Conservation (phyloP, 2,888 invertebrate genomes). For the Nysson spinosus region DNA sequence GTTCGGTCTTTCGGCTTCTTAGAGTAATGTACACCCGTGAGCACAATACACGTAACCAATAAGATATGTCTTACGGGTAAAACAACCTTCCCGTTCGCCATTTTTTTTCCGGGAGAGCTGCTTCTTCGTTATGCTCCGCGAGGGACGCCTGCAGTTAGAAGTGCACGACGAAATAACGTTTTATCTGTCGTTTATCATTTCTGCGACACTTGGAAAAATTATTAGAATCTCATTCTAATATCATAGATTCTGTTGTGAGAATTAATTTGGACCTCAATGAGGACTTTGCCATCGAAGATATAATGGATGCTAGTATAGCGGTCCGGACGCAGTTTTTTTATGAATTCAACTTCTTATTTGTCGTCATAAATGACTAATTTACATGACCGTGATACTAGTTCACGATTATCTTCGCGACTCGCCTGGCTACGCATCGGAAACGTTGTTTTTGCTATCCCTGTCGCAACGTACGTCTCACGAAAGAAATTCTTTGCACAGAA, state of each 20-base stretch:
- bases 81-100: slow-evolving; percentile 11
- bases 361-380: slow-evolving; percentile 45
- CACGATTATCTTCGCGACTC: slow-evolving; percentile 26
- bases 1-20: slow-evolving; percentile 35
- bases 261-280: too few species aligned
- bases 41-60: slow-evolving; percentile 36
- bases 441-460: slow-evolving; percentile 20
- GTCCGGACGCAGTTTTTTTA: not conserved
- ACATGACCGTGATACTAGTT: slow-evolving; percentile 41
- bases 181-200: slow-evolving; percentile 8
- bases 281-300: too few species aligned
- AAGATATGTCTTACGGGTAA: slow-evolving; percentile 33
- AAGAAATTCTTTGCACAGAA: slow-evolving; percentile 6
- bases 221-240: too few species aligned
- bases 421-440: slow-evolving; percentile 10
- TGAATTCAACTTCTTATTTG: not conserved
- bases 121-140: not conserved
- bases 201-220: too few species aligned
- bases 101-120: not conserved
- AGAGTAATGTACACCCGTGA: slow-evolving; percentile 40
- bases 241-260: too few species aligned
- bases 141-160: not conserved
- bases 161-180: too few species aligned
- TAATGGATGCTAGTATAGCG: too few species aligned
- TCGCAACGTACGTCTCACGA: slow-evolving; percentile 26